phyloP scores from a whole-genome alignment of 2,113 vertebrate genomes.

The Pogona vitticeps region DNA sequence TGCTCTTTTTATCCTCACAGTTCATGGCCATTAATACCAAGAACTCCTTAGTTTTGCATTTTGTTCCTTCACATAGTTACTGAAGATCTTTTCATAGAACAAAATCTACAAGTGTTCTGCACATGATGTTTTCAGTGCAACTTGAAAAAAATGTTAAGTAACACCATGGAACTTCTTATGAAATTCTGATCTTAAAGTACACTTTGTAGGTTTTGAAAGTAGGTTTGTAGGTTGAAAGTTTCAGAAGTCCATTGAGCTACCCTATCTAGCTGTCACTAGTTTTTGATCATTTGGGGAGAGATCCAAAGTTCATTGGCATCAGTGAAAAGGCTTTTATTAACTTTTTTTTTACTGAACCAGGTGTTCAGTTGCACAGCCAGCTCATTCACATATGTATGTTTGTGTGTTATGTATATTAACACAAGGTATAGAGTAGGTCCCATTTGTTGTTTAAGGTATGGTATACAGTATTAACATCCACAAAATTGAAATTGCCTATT shows the following conservation, averaged over 20 bases:
- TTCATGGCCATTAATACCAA: not conserved
- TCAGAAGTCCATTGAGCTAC: not conserved
- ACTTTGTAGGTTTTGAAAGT: not conserved
- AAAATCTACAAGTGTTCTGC: not conserved
- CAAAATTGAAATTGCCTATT: not conserved
- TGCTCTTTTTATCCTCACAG: not conserved
- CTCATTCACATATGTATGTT: not conserved
- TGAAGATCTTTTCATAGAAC: not conserved
- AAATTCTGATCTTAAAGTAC: not conserved
- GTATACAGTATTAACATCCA: not conserved
- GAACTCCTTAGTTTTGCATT: not conserved
- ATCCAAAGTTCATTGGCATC: not conserved
- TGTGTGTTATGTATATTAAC: not conserved
- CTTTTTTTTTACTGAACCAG: not conserved
- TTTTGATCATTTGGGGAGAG: not conserved
- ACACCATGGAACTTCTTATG: not conserved
- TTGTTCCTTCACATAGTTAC: not conserved
- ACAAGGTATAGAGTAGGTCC: not conserved
- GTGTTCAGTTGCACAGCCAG: not conserved
- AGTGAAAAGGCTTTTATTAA: not conserved
- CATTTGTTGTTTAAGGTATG: not conserved
- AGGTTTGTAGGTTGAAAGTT: not conserved
- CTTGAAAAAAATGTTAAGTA: slow-evolving; percentile 1
- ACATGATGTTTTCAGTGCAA: not conserved
- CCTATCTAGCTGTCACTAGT: not conserved